phyloP scores from a whole-genome alignment of 2,113 vertebrate genomes.

The Mormyrus iriodes region DNA sequence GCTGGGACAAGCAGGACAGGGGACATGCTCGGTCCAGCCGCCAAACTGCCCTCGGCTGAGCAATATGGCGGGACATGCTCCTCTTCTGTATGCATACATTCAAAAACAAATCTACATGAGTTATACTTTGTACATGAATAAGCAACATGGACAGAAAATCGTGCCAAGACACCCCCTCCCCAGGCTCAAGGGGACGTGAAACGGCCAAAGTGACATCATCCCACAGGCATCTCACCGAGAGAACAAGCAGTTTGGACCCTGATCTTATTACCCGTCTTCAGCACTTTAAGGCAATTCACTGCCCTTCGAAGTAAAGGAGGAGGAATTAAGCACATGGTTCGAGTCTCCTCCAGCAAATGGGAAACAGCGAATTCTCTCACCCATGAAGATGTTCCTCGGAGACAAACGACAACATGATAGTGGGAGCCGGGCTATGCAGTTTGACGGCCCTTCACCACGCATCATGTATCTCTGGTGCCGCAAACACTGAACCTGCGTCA shows the following conservation, averaged over 20 bases:
- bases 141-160: not conserved
- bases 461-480: conserved; percentile 41
- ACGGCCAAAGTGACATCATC: not conserved
- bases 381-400: conserved; percentile 29
- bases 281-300: conserved; percentile 14
- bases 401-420: conserved; percentile 43
- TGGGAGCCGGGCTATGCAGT: conserved; percentile 21
- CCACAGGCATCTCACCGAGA: not conserved
- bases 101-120: not conserved
- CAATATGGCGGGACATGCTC: not conserved
- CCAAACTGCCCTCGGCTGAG: not conserved
- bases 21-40: not conserved
- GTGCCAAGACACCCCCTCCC: not conserved
- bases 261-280: conserved; percentile 23
- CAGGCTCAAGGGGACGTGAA: not conserved
- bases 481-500: not conserved
- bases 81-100: too few species aligned
- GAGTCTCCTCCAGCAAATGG: conserved; percentile 16
- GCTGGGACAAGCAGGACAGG: not conserved
- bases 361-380: not conserved
- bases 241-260: not conserved
- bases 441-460: conserved; percentile 41
- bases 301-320: not conserved
- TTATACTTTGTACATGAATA: not conserved
- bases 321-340: conserved; percentile 15